Base-by-base conservation (phyloP, 2,888 invertebrate genomes). In the Pilophorus perplexus region DNA sequence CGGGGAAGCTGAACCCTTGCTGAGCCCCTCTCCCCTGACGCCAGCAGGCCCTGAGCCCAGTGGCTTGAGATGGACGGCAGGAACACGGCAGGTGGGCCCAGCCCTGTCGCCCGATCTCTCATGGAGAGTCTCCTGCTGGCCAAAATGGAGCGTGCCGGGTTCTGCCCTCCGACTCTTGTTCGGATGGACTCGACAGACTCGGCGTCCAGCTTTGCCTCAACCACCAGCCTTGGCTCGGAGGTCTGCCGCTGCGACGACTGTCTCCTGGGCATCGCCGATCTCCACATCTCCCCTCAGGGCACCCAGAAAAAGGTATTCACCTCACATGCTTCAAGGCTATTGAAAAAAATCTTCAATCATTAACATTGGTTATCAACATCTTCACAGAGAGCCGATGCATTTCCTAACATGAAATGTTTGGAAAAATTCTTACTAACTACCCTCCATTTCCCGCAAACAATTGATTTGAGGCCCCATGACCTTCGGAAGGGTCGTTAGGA, bases 231-330 rank as follows among this genome's bases (percentile, higher is more conserved):
- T 59, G 70, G 69, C 33, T 86, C 86, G 76, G 89, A 89, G 74
- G 85, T 89, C 71, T 90, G 90, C 77, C 81, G 85, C 69, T 91
- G 90, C 76, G 90, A 90, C 75, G 90, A 91, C 77, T 90, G 90
- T 73, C 79, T 90, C 69, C 80, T 90, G 71, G 90, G 89, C 3
- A 90, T 90, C 71, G 89, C 85, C 71, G 90, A 90, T 79, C 82
- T 73, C 37, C 69, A 69, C 68, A 69, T 72, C 67, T 66, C 65
- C 66, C 57, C 65, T 72, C 77, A 80, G 40, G 82, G 79, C 70
- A 79, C 78, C 70, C 79, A 80, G 72, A 86, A 82, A 79, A 87
- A 87, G 87, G 87, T 87, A 80, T 33, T 18, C 2, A n/a, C n/a
- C n/a, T n/a, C n/a, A n/a, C n/a, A n/a, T n/a, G n/a, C n/a, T n/a